Percentiles rank a stretch among this genome's conserved stretches.
These are phyloP conservation scores for Cheilinus undulatus DNA, from an alignment of 2,113 vertebrate genomes.

Conservation along the genomic window DNA sequence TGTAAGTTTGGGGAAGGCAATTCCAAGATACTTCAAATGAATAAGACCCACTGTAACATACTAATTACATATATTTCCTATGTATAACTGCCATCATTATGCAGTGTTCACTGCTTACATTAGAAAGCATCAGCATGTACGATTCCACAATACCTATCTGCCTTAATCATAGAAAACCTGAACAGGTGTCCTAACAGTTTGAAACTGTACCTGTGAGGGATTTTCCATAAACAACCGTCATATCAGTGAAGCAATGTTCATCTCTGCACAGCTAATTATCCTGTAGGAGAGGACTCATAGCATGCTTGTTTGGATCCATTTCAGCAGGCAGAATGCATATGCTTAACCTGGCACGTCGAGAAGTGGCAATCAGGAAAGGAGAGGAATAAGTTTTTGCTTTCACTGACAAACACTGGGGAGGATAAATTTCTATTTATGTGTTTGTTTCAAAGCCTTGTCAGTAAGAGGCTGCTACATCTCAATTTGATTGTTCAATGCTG, in stretches of 20 bases:
- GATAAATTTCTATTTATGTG: neutral
- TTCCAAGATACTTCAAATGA: too few species aligned
- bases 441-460: conserved; percentile 11
- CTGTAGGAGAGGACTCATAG: conserved; percentile 36
- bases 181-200: conserved; percentile 61
- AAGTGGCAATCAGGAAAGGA: conserved; percentile 23
- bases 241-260: conserved; percentile 36
- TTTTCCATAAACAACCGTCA: conserved; percentile 63
- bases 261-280: conserved; percentile 48
- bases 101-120: neutral
- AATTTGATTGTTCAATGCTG: neutral
- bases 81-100: neutral
- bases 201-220: conserved; percentile 33
- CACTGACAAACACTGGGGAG: neutral
- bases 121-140: neutral
- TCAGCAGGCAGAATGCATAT: conserved; percentile 24
- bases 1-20: too few species aligned
- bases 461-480: neutral
- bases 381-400: neutral
- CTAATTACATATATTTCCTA: neutral
- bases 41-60: too few species aligned
- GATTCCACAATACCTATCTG: conserved; percentile 1
- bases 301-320: conserved; percentile 41
- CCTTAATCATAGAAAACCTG: conserved; percentile 7
- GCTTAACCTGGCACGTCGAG: neutral